Conservation (phyloP, 53 echinoderm and acorn worm species). For the Henricia sp. region DNA sequence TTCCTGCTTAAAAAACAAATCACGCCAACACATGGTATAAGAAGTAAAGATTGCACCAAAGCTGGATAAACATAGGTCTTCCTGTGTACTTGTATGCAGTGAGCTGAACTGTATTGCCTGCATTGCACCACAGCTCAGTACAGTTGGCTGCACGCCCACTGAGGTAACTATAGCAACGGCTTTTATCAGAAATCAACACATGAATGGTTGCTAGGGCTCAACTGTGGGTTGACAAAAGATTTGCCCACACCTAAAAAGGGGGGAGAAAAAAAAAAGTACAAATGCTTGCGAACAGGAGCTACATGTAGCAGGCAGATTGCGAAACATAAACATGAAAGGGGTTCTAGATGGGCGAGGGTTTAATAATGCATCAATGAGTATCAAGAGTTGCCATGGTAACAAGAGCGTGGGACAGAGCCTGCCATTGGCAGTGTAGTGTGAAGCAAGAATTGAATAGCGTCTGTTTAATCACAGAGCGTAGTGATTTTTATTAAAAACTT, state of each 20-base stretch:
- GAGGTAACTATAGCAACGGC: slow-evolving; percentile 35
- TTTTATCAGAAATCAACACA: slow-evolving; percentile 52
- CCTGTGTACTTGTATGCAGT: no score
- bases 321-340: neutral
- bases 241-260: slow-evolving; percentile 39
- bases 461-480: no score
- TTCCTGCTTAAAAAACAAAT: no score
- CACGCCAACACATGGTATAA: no score
- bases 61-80: no score
- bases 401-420: slow-evolving; percentile 45
- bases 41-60: no score
- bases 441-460: no score
- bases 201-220: slow-evolving; percentile 14
- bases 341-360: slow-evolving; percentile 48
- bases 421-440: no score
- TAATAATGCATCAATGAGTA: slow-evolving; percentile 56
- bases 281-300: neutral
- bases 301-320: no score
- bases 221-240: slow-evolving; percentile 57
- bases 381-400: slow-evolving; percentile 46
- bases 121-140: no score
- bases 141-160: slow-evolving; percentile 17
- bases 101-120: no score
- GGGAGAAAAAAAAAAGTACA: neutral
- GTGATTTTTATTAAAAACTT: no score